Conservation (phyloP, 2,888 invertebrate genomes). For the Strigamia maritima region DNA sequence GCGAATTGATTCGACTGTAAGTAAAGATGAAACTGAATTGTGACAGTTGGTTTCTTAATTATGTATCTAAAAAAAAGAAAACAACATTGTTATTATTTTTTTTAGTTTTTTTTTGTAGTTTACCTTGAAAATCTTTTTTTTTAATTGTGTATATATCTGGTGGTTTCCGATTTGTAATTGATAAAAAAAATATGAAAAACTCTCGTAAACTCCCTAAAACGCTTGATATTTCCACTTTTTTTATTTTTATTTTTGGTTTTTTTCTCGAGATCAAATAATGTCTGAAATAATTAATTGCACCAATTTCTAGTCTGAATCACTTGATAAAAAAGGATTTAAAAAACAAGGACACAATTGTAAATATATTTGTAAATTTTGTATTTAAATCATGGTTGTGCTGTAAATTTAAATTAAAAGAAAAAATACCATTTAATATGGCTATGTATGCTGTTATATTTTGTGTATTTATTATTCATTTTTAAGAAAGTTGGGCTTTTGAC, state of each 20-base stretch:
- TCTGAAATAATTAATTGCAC: slow-evolving; percentile 8
- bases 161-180: not conserved
- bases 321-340: not conserved
- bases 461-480: too few relatives aligned
- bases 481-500: too few relatives aligned
- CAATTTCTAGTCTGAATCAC: slow-evolving; percentile 7
- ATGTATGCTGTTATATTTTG: too few relatives aligned
- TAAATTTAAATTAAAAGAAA: not conserved
- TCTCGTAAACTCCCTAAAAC: not conserved
- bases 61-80: not conserved
- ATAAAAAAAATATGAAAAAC: not conserved
- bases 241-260: not conserved
- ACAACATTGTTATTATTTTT: not conserved
- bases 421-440: too few relatives aligned
- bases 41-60: not conserved
- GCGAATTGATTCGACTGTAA: not conserved
- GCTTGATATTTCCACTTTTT: not conserved
- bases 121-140: not conserved
- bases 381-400: slow-evolving; percentile 31
- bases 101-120: not conserved
- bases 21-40: slow-evolving; percentile 3
- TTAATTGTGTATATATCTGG: not conserved
- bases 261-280: not conserved
- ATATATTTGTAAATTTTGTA: slow-evolving; percentile 32
- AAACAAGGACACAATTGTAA: slow-evolving; percentile 28